Evolutionary conservation across 2,888 invertebrate species (phyloP).

Genomic region (Watsonalla binaria): DNA sequence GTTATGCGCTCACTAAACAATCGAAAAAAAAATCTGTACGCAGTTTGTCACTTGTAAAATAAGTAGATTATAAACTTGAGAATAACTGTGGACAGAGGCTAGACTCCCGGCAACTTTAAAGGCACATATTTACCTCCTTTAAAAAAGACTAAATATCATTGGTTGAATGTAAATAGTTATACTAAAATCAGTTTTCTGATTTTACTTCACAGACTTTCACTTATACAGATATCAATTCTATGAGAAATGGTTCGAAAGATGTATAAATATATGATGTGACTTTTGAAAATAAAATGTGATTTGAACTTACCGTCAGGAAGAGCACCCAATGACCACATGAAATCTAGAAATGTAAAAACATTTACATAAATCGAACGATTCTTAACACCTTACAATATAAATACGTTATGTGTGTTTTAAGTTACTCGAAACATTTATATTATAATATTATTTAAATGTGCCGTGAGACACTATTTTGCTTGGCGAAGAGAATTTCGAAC

Average conservation of each 20-base stretch:
- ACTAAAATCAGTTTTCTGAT: constrained; percentile 16
- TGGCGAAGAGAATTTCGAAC: constrained; percentile 59
- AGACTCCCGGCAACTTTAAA: constrained; percentile 37
- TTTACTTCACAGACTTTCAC: too few species aligned
- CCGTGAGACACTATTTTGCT: constrained; percentile 78
- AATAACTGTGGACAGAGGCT: constrained; percentile 2
- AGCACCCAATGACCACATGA: constrained; percentile 99
- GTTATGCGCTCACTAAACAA: too few species aligned
- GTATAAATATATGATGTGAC: constrained; percentile 50
- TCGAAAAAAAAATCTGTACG: too few species aligned
- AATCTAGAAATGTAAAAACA: constrained; percentile 90
- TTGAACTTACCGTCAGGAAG: constrained; percentile 95
- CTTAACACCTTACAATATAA: constrained; percentile 63
- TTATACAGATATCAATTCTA: neutral
- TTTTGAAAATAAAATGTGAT: constrained; percentile 54
- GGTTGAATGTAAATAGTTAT: constrained; percentile 48
- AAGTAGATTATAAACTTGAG: too few species aligned
- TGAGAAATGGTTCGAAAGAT: constrained; percentile 43
- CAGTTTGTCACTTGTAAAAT: too few species aligned
- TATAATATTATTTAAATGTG: constrained; percentile 40
- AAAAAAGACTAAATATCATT: constrained; percentile 24
- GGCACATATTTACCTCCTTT: too few species aligned
- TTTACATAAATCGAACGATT: constrained; percentile 77
- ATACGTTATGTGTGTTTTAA: constrained; percentile 46
- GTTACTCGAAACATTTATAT: constrained; percentile 34